phyloP scores from a whole-genome alignment of 2,113 vertebrate species.

The Chionis minor region DNA sequence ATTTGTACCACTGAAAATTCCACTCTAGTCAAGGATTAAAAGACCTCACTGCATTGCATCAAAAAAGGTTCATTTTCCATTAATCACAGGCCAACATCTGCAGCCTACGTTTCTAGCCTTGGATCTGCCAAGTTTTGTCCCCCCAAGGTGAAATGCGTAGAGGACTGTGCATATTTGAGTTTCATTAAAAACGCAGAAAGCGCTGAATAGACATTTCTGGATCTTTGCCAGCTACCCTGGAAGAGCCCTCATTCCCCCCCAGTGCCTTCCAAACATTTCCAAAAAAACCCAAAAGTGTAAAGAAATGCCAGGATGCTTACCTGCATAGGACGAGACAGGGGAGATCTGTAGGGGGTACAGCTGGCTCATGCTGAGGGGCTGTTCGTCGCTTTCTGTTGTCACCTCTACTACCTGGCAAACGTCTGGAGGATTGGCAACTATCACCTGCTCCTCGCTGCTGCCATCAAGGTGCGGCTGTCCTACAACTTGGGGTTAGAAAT shows the following conservation, averaged over 20 bases:
- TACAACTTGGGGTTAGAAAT: slow-evolving; percentile 70
- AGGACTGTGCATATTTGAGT: background rate
- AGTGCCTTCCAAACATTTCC: background rate
- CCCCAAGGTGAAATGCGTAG: background rate
- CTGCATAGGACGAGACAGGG: slow-evolving; percentile 91
- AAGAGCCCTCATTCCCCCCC: background rate
- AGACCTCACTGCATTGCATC: background rate
- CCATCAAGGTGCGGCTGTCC: slow-evolving; percentile 73
- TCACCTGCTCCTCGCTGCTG: slow-evolving; percentile 84
- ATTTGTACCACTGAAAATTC: background rate
- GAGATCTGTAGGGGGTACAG: slow-evolving; percentile 96
- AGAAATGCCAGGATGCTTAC: slow-evolving; percentile 71
- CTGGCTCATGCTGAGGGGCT: slow-evolving; percentile 89
- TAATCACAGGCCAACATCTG: background rate
- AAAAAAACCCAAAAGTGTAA: background rate
- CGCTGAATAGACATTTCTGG: background rate
- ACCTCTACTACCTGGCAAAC: slow-evolving; percentile 98
- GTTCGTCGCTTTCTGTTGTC: slow-evolving; percentile 94
- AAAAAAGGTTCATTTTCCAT: background rate
- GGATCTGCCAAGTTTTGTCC: background rate
- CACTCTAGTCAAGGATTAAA: background rate
- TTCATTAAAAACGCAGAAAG: background rate
- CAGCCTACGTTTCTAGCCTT: background rate
- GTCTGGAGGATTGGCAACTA: slow-evolving; percentile 90
- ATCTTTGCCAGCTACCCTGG: background rate